phyloP scores from a whole-genome alignment of 2,113 vertebrate species.

The Eira barbara region DNA sequence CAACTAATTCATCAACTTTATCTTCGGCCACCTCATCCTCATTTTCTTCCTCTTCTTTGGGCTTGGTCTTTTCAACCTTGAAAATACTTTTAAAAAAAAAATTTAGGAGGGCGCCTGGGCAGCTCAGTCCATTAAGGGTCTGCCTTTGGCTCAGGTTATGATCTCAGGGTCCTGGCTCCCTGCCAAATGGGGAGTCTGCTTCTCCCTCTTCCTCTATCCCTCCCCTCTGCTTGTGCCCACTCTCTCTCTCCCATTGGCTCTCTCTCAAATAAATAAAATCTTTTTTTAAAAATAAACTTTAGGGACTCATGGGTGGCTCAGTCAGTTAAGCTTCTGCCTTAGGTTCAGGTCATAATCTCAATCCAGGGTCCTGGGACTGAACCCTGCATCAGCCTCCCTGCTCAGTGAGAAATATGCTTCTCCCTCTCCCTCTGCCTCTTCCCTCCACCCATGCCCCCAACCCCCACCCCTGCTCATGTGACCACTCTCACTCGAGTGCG shows the following conservation, averaged over 20 bases:
- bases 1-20: background rate
- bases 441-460: background rate
- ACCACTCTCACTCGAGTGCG: accelerated
- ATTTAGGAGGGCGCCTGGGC: no score
- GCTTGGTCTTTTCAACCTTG: background rate
- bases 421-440: background rate
- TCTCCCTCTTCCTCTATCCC: no score
- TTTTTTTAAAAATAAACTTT: background rate
- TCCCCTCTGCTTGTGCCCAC: no score
- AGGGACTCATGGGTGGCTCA: background rate
- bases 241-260: no score
- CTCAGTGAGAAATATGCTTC: background rate
- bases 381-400: background rate
- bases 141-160: no score
- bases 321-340: background rate
- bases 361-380: background rate
- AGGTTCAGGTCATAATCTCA: background rate
- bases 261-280: no score
- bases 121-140: no score
- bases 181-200: no score
- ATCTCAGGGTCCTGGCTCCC: no score
- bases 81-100: background rate
- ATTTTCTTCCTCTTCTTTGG: background rate
- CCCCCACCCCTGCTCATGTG: background rate
- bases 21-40: background rate